These are phyloP conservation scores for Rhopalosiphum maidis DNA, from an alignment of 1,140 invertebrate species.

Conservation along the genomic window DNA sequence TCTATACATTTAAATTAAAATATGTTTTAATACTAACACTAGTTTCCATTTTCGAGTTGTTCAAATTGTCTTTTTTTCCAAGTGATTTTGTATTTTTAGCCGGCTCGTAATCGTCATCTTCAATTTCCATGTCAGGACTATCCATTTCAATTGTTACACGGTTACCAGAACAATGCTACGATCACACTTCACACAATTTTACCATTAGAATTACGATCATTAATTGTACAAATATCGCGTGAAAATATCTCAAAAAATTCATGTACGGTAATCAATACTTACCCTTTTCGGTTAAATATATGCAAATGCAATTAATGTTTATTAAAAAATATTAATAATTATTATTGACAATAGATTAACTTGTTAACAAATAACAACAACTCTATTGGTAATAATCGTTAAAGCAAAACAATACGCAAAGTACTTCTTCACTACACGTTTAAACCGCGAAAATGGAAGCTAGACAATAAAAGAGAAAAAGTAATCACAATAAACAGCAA, in stretches of 20 bases:
- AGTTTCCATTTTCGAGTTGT: neutral
- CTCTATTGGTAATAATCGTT: too few species aligned
- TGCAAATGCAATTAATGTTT: neutral
- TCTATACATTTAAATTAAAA: neutral
- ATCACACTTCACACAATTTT: neutral
- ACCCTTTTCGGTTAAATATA: neutral
- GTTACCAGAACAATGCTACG: neutral
- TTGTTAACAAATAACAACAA: neutral
- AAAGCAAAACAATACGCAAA: too few species aligned
- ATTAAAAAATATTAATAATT: neutral
- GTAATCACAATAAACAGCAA: neutral
- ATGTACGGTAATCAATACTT: neutral
- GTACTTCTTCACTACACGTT: neutral
- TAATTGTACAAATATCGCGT: neutral
- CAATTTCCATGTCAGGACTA: constrained; percentile 41
- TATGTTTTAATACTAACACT: neutral
- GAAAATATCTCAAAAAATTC: neutral
- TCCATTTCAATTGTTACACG: constrained; percentile 19
- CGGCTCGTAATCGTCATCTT: neutral
- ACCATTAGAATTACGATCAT: neutral
- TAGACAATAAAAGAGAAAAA: neutral
- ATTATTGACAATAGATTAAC: neutral
- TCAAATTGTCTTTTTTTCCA: neutral
- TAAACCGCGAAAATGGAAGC: constrained; percentile 3
- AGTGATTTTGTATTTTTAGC: neutral